Percentiles rank a stretch among this genome's conserved stretches.
Conservation (phyloP, 92 coral and sea anemone genomes). For the Paramuricea clavata region DNA sequence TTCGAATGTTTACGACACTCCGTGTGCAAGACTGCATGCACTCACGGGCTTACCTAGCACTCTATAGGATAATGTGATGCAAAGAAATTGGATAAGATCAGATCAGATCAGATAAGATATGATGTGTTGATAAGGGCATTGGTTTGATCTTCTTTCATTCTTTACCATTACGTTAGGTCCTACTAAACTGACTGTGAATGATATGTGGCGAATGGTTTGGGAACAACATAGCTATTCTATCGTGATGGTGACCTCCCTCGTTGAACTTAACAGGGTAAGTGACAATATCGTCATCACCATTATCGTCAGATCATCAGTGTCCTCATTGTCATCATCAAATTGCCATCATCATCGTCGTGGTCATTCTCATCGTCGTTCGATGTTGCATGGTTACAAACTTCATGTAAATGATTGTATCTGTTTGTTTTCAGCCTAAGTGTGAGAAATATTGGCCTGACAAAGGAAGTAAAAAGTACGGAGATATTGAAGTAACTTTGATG, state of each 20-base stretch:
- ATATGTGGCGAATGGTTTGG: conserved; percentile 40
- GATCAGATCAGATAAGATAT: too few species aligned
- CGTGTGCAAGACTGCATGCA: background rate
- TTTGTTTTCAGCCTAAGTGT: conserved; percentile 27
- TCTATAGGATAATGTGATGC: too few species aligned
- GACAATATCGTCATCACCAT: too few species aligned
- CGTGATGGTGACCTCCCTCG: conserved; percentile 21
- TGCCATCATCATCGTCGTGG: too few species aligned
- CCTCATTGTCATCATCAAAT: too few species aligned
- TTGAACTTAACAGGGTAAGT: conserved; percentile 17
- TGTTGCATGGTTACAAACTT: background rate
- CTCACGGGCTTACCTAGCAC: too few species aligned
- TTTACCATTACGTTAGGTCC: too few species aligned
- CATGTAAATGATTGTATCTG: background rate
- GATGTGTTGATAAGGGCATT: too few species aligned
- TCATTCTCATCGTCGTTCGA: background rate
- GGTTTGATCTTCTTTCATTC: too few species aligned
- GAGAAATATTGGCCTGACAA: conserved; percentile 38
- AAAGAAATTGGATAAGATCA: too few species aligned
- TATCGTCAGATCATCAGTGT: too few species aligned
- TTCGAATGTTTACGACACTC: background rate
- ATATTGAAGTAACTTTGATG: conserved; percentile 32
- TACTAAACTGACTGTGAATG: background rate
- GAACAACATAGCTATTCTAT: conserved; percentile 18
- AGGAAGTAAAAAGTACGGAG: conserved; percentile 16